Conservation (phyloP, 2,113 vertebrate species). For the Myotis yumanensis region DNA sequence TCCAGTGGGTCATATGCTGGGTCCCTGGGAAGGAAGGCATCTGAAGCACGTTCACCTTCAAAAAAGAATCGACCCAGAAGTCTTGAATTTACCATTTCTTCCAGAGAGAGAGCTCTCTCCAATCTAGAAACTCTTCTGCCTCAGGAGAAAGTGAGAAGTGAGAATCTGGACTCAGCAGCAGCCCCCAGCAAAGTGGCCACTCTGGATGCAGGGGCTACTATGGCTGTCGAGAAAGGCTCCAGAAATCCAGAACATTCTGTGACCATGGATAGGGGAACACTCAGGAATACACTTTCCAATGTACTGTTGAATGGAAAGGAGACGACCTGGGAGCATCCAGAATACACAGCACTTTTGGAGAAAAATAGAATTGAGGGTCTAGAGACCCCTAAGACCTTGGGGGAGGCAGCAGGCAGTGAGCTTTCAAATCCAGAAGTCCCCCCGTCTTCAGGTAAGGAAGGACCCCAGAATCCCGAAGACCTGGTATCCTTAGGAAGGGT, state of each 20-base stretch:
- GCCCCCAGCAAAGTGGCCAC: no score
- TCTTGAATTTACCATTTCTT: constrained; percentile 50
- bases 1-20: rapidly evolving
- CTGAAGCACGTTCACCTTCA: background rate
- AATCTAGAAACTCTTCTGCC: background rate
- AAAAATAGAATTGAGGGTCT: background rate
- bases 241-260: background rate
- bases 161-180: background rate
- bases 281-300: background rate
- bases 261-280: background rate
- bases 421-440: background rate
- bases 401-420: background rate
- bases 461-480: background rate
- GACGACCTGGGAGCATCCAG: background rate
- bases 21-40: background rate
- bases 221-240: background rate
- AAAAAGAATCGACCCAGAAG: constrained; percentile 65
- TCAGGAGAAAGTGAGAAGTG: background rate
- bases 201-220: background rate
- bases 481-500: background rate
- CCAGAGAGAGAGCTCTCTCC: background rate
- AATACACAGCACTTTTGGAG: background rate
- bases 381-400: background rate
- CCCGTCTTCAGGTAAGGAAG: background rate
- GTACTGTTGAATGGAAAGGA: background rate